Percentiles rank a stretch among this genome's conserved stretches.
These are phyloP conservation scores for Urocynchramus pylzowi DNA, from an alignment of 2,113 vertebrate genomes.

Conservation along the genomic window DNA sequence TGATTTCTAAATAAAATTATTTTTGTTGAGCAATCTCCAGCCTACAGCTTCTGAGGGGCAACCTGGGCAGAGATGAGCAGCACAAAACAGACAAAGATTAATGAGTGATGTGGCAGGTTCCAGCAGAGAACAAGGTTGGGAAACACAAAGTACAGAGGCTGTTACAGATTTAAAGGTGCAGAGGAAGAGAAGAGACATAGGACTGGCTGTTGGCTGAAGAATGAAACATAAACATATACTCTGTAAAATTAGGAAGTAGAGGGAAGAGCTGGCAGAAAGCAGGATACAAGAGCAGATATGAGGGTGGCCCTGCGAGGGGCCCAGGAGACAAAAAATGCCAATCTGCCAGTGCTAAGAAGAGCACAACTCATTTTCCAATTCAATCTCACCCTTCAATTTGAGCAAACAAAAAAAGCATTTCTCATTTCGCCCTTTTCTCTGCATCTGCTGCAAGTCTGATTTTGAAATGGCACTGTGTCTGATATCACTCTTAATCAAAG, in stretches of 20 bases:
- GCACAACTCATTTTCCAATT: slow-evolving; percentile 13
- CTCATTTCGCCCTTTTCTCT: neutral
- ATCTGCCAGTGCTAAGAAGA: neutral
- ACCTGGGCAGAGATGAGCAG: neutral
- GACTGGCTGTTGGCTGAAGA: neutral
- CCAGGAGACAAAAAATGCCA: neutral
- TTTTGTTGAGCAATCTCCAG: neutral
- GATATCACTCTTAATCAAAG: slow-evolving; percentile 30
- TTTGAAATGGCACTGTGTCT: slow-evolving; percentile 12
- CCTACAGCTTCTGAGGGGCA: neutral
- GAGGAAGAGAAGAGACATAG: neutral
- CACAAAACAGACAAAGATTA: slow-evolving; percentile 3
- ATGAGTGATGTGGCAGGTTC: neutral
- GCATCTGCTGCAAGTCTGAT: neutral
- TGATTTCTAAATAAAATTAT: neutral
- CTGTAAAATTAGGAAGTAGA: neutral
- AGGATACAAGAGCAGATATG: neutral
- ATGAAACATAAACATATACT: neutral
- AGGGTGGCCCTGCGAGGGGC: neutral
- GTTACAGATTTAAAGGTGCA: neutral
- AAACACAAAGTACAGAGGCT: neutral
- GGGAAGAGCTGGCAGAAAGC: neutral
- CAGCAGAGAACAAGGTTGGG: neutral
- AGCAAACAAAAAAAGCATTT: neutral
- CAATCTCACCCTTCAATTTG: neutral